Evolutionary conservation across 2,888 invertebrate species (phyloP).

Genomic region (Andrena bucephala): DNA sequence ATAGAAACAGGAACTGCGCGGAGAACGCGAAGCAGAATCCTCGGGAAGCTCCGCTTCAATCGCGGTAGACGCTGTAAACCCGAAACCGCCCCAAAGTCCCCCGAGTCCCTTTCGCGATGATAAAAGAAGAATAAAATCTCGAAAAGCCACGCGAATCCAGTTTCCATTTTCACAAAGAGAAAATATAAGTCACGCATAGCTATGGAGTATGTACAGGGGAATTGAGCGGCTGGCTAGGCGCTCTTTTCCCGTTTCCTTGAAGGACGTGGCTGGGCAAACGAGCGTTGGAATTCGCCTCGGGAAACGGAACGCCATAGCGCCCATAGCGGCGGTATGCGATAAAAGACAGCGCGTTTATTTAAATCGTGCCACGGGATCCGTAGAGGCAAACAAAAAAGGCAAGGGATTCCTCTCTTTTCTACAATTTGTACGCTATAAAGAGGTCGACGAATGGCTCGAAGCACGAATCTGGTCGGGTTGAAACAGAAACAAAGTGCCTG

Average conservation of each 20-base stretch:
- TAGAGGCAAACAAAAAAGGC: background rate
- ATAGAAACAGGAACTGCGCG: background rate
- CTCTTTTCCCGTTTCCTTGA: background rate
- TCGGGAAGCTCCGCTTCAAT: no score
- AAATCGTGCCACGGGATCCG: background rate
- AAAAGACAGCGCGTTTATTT: constrained; percentile 4
- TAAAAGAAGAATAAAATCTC: background rate
- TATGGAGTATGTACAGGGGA: background rate
- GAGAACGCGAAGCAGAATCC: background rate
- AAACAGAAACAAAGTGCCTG: background rate
- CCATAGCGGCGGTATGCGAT: background rate
- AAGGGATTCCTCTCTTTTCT: background rate
- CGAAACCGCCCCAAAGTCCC: background rate
- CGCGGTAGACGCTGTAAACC: background rate
- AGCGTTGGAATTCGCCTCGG: background rate
- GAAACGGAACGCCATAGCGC: background rate
- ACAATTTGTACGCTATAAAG: background rate
- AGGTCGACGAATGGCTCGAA: background rate
- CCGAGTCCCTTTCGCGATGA: background rate
- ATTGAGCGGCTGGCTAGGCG: background rate
- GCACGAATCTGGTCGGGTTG: background rate
- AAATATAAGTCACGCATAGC: background rate
- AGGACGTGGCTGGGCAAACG: no score
- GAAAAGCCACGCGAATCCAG: background rate
- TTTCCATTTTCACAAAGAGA: background rate